Base-by-base conservation (phyloP, 2,888 invertebrate species). In the Suillia variegata region DNA sequence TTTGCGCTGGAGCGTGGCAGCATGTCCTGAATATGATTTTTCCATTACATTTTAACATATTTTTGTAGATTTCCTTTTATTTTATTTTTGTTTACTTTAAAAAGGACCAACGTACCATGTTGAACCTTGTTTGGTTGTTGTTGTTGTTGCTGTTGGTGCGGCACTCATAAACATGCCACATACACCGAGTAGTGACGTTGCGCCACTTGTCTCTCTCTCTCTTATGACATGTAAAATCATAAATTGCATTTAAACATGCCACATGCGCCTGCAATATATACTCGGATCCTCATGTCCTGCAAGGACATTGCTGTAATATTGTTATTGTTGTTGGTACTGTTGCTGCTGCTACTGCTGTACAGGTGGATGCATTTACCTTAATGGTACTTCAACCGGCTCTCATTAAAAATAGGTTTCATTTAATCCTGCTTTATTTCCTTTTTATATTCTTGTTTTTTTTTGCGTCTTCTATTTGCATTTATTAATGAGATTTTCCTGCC, bases 331-430 rank as follows among this genome's bases (percentile, higher is more conserved):
- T 38, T 5, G 6, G 38, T 38, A 4, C 5, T 18, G 45, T 5
- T n/a, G n/a, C n/a, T n/a, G n/a, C n/a, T n/a, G n/a, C n/a, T n/a
- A n/a, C n/a, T n/a, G n/a, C n/a, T n/a, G n/a, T n/a, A n/a, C 20
- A 45, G 18, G 45, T 20, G 45, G 18, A 45, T 45, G 45, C 45
- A 45, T 45, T 45, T n/a, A 18, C 17, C 4, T 17, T 20, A 45
- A 45, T 45, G 20, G 20, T 45, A 13, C 45, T 45, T 45, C 45
- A 45, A 20, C 20, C 17, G 20, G 13, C 20, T 20, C 45, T 45
- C 20, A 20, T 45, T 45, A 45, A 45, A 45, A 45, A 45, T 45
- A 45, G 45, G 45, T 45, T 18, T 13, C 38, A n/a, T n/a, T n/a
- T n/a, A n/a, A n/a, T n/a, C n/a, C n/a, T n/a, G n/a, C n/a, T n/a